Base-by-base conservation (phyloP, 2,888 invertebrate species). In the Tenthredo notha region DNA sequence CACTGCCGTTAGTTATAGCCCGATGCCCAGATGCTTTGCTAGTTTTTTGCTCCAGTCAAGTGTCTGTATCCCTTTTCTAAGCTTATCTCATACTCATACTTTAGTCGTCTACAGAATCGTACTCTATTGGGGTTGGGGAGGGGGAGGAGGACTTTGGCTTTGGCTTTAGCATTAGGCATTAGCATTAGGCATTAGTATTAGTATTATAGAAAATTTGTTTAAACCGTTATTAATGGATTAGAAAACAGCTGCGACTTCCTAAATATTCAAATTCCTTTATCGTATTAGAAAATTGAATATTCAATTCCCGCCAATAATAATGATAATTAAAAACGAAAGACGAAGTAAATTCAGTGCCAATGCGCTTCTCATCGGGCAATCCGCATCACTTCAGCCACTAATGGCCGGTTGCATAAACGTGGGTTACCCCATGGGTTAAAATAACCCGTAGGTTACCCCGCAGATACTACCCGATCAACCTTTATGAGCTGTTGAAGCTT, bases 11-110 rank as follows among this genome's bases (percentile, higher is more conserved):
- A 37, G 80, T 61, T 58, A 77, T 50, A 61, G 40, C 61, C 80
- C 37, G 80, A 80, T 75, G 85, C 67, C 67, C 89, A 90, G 89
- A 90, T 89, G 90, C 86, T 88, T 85, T 78, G 58, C 72, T 85
- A 78, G 18, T 87, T 88, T 86, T 90, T 89, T 89, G 72, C 37
- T 72, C 0, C 33, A 54, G 65, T 87, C 88, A 87, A 88, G 88
- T 89, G 87, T 85, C 70, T 86, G 86, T 72, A 61, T 58, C 86
- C 84, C 80, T 80, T 58, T 80, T 65, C 65, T 80, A 47, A 61
- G 40, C 80, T 80, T 80, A 80, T 80, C 80, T 40, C 80, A 77
- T 74, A 67, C 77, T 18, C 47, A 80, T 58, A 29, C 61, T 80
- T 80, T 21, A 37, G 40, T 80, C 9, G 61, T 61, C 25, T 40